Base-by-base conservation (phyloP, 2,888 invertebrate species). In the Stegophylla sp. region DNA sequence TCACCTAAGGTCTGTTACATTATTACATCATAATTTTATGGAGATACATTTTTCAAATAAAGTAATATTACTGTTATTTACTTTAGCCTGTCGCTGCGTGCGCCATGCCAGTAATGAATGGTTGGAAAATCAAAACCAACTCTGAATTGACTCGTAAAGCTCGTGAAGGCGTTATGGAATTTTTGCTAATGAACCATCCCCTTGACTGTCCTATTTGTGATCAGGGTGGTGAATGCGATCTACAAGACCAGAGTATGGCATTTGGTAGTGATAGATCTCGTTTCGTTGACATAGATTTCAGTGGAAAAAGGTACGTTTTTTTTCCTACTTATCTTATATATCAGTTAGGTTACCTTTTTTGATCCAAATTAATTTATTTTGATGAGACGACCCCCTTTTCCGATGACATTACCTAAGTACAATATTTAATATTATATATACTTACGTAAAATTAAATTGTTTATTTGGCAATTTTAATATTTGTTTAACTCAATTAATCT, bases 91-190 rank as follows among this genome's bases (percentile, higher is more conserved):
- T 97, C 0, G 99, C 99, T 12, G 97, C 98, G 0, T 99, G 99
- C 87, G 99, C 99, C 17, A 99, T 99, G 98, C 99, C 99, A 0
- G 98, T 99, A 0, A 97, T 99, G 98, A 98, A 98, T 87, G 99
- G 98, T n/a, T 96, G 96, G 99, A 91, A 94, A 84, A 92, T 99
- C 26, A 98, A 98, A 87, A 99, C 99, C 26, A 94, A 99, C 87
- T 98, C 98, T 0, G 96, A 96, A 84, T 89, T 98, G 88, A 96
- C 96, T 0, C 90, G 90, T 83, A 91, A 92, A 86, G 91, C 91
- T 0, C 88, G 92, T 79, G 92, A 91, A 86, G 95, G 98, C 84
- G 98, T 99, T 0, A 99, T 99, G 99, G 99, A 99, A 88, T 99
- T 99, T 86, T 88, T 99, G 66, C 89, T 99, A 43, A 95, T 98